A percentile compares a stretch with the other conserved stretches of the same genome.
phyloP scores from a whole-genome alignment of 1,140 invertebrate species.

The Nylanderia fulva region DNA sequence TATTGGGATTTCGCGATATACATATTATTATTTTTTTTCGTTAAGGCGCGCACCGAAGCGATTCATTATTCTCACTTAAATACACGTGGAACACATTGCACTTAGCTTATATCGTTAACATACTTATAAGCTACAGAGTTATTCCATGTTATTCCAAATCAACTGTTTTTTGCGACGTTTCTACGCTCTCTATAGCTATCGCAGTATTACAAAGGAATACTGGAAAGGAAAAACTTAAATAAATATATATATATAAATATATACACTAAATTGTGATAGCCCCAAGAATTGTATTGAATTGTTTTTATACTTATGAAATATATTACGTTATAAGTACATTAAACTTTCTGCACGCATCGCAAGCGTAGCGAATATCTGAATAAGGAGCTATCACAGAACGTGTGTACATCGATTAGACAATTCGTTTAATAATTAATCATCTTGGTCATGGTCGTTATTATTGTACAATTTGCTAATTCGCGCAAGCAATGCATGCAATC shows the following conservation, averaged over 20 bases:
- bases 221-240: slow-evolving; percentile 58
- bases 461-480: slow-evolving; percentile 73
- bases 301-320: slow-evolving; percentile 58
- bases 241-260: slow-evolving; percentile 15
- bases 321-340: slow-evolving; percentile 51
- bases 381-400: slow-evolving; percentile 67
- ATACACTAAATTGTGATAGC: slow-evolving; percentile 50
- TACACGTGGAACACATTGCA: slow-evolving; percentile 84
- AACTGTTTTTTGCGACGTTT: slow-evolving; percentile 57
- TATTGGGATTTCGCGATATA: slow-evolving; percentile 63
- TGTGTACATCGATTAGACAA: slow-evolving; percentile 67
- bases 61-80: slow-evolving; percentile 78
- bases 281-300: slow-evolving; percentile 15
- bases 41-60: slow-evolving; percentile 84
- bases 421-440: slow-evolving; percentile 67
- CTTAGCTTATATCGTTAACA: slow-evolving; percentile 77
- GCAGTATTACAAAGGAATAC: slow-evolving; percentile 72
- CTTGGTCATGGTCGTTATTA: slow-evolving; percentile 73
- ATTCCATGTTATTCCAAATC: slow-evolving; percentile 61
- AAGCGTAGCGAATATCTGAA: slow-evolving; percentile 58
- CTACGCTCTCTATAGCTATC: slow-evolving; percentile 59
- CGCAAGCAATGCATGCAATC: slow-evolving; percentile 66
- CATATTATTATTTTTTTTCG: slow-evolving; percentile 32
- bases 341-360: slow-evolving; percentile 45
- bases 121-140: slow-evolving; percentile 66